Percentiles rank a stretch among this genome's conserved stretches.
phyloP scores from a whole-genome alignment of 1,140 invertebrate species.

The Myzus persicae region DNA sequence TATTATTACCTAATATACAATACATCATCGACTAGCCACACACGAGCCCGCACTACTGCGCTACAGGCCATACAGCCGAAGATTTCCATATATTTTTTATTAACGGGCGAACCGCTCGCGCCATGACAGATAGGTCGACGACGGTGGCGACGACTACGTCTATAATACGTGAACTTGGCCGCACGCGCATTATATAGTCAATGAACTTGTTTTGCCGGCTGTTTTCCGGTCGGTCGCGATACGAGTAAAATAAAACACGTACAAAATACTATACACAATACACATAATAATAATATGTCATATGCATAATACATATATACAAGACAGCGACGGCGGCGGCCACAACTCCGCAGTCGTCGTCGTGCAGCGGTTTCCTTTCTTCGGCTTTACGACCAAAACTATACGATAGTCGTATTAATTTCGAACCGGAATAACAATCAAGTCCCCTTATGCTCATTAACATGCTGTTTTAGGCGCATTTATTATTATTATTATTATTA shows the following conservation, averaged over 20 bases:
- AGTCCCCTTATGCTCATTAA: not conserved
- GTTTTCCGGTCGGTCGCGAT: conserved; percentile 19
- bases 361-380: not conserved
- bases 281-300: not conserved
- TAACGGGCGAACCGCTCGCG: not conserved
- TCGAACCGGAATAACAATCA: not conserved
- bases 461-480: not conserved
- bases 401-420: not conserved
- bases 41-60: not conserved
- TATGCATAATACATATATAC: not conserved
- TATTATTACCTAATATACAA: not conserved
- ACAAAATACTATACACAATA: conserved; percentile 18
- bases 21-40: not conserved
- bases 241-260: not conserved
- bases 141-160: not conserved
- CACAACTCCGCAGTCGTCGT: not conserved
- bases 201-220: conserved; percentile 24
- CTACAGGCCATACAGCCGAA: not conserved
- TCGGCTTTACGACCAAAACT: not conserved
- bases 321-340: not conserved
- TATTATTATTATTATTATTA: not conserved
- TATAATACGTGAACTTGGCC: not conserved
- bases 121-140: not conserved
- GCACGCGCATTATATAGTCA: conserved; percentile 1
- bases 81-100: not conserved